Conservation (phyloP, 2,888 invertebrate species). For the Suillia variegata region DNA sequence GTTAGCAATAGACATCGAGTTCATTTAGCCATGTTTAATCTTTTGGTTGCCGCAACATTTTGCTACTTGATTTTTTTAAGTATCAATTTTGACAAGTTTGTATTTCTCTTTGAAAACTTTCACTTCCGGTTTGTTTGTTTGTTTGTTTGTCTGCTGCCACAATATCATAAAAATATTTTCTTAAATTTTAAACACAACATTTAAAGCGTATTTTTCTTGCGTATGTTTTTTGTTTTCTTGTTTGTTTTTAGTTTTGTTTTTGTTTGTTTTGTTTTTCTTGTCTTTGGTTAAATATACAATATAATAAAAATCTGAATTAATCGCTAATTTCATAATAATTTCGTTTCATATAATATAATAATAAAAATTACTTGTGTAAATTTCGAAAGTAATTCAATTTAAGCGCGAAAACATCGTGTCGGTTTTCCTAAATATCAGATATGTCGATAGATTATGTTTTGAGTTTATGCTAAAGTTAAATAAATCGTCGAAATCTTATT, state of each 20-base stretch:
- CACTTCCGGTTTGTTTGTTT: too few relatives aligned
- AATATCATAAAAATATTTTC: too few relatives aligned
- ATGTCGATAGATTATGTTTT: constrained; percentile 5
- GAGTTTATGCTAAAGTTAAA: constrained; percentile 1
- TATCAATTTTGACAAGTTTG: too few relatives aligned
- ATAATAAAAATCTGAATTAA: not conserved
- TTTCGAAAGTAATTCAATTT: constrained; percentile 5
- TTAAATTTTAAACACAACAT: too few relatives aligned
- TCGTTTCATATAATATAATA: constrained; percentile 2
- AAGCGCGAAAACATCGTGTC: not conserved
- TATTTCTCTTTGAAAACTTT: too few relatives aligned
- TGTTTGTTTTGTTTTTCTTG: too few relatives aligned
- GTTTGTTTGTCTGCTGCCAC: too few relatives aligned
- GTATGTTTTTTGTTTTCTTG: not conserved
- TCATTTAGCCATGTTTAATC: too few relatives aligned
- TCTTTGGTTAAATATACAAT: too few relatives aligned
- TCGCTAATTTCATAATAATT: not conserved
- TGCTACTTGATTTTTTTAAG: too few relatives aligned
- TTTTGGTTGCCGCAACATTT: too few relatives aligned
- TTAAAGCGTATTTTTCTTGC: constrained; percentile 21
- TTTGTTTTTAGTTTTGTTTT: not conserved
- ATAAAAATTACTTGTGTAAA: constrained; percentile 3
- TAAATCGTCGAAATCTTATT: not conserved
- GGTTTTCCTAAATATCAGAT: not conserved
- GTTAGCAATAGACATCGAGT: too few relatives aligned